phyloP scores from a whole-genome alignment of 1,140 invertebrate genomes.

The Anastrepha obliqua region DNA sequence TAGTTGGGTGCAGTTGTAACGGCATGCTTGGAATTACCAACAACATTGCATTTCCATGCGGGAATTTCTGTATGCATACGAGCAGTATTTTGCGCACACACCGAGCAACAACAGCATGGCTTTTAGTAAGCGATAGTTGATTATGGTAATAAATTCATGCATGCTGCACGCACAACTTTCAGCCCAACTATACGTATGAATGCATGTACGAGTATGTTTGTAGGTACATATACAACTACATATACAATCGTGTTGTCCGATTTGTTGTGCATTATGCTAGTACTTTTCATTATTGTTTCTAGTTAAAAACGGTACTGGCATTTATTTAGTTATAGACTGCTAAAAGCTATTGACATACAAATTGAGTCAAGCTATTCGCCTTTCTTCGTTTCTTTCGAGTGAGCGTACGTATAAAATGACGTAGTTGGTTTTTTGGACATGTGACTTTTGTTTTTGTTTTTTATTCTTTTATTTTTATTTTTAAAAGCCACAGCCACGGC shows the following conservation, averaged over 20 bases:
- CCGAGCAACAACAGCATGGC: neutral
- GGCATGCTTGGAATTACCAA: neutral
- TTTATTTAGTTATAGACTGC: neutral
- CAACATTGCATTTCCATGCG: conserved; percentile 1
- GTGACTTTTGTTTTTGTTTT: neutral
- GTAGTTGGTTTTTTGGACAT: neutral
- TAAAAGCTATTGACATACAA: neutral
- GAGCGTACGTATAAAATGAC: neutral
- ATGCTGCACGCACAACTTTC: neutral
- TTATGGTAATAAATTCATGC: neutral
- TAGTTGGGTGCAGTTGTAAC: conserved; percentile 49
- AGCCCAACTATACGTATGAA: neutral
- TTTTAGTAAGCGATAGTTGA: conserved; percentile 16
- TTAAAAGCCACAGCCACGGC: neutral
- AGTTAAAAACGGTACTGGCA: neutral
- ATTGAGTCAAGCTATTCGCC: neutral
- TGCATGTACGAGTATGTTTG: neutral
- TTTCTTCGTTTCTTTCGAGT: neutral
- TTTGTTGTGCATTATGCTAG: neutral
- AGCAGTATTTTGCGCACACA: neutral
- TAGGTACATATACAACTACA: neutral
- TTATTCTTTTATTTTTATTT: no score
- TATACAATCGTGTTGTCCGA: neutral
- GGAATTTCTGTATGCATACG: neutral
- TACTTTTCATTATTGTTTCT: neutral